Evolutionary conservation across 2,888 invertebrate species (phyloP).

Genomic region (Julus scandinavius): DNA sequence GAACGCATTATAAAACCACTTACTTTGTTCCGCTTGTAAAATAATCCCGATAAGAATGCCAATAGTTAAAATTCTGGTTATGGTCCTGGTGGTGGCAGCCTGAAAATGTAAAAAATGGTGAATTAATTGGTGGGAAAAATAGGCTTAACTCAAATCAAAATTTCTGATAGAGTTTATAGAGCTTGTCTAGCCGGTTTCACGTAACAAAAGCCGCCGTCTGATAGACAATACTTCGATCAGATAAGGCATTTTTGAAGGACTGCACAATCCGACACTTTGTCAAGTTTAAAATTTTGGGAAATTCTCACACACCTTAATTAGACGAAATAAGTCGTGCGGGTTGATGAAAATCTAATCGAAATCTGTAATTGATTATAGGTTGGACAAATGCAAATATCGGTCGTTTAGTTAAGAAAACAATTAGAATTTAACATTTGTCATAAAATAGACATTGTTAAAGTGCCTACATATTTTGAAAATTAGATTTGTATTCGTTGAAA

Average conservation of each 20-base stretch:
- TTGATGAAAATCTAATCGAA: background rate
- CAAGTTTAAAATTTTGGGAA: background rate
- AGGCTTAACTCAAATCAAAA: background rate
- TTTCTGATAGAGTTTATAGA: background rate
- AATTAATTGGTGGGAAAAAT: background rate
- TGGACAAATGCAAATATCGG: background rate
- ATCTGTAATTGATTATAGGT: background rate
- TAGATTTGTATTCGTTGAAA: too few species aligned
- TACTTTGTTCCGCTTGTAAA: slow-evolving; percentile 22
- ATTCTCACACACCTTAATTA: background rate
- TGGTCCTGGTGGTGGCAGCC: slow-evolving; percentile 14
- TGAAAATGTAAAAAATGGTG: background rate
- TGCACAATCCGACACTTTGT: background rate
- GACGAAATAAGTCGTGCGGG: background rate
- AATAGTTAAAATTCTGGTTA: slow-evolving; percentile 26
- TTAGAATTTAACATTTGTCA: background rate
- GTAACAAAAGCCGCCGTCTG: background rate
- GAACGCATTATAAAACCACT: background rate
- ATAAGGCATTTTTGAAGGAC: background rate
- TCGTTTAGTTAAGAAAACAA: background rate
- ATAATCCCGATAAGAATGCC: slow-evolving; percentile 32
- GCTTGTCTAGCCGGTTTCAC: background rate
- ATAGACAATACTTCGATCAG: background rate
- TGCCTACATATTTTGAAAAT: too few species aligned
- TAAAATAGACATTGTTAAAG: too few species aligned